Conservation (phyloP, 2,113 vertebrate genomes). For the Rhinogobius similis region DNA sequence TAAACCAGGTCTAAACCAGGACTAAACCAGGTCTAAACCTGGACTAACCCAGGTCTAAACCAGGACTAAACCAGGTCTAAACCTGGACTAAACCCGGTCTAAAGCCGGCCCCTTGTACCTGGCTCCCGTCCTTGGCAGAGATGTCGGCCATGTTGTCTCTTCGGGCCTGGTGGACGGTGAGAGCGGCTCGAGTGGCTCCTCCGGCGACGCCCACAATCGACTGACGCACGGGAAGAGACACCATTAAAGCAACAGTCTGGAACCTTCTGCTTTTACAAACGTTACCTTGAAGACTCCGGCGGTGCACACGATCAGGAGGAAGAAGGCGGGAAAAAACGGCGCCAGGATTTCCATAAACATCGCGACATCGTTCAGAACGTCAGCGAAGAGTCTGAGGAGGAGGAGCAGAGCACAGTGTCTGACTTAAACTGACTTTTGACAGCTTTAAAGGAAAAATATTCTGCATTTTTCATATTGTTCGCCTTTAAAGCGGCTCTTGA, state of each 20-base stretch:
- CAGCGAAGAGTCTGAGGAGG: conserved; percentile 83
- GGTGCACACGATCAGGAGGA: conserved; percentile 81
- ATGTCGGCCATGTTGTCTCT: conserved; percentile 94
- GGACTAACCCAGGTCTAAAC: too few species aligned
- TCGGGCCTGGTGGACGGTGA: conserved; percentile 89
- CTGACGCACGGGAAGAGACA: conserved; percentile 72
- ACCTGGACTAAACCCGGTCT: too few species aligned
- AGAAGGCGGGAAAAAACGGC: conserved; percentile 79
- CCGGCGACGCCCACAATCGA: conserved; percentile 90
- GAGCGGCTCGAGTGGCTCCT: conserved; percentile 88
- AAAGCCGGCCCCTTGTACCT: conserved; percentile 69
- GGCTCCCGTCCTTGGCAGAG: conserved; percentile 90
- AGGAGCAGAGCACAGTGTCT: background rate
- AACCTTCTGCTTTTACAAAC: too few species aligned
- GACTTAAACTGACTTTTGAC: too few species aligned
- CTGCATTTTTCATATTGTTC: too few species aligned
- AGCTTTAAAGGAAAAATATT: too few species aligned
- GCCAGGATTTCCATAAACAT: conserved; percentile 90
- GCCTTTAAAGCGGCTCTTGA: too few species aligned
- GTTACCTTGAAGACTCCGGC: conserved; percentile 88
- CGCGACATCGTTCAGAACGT: conserved; percentile 85
- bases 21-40: too few species aligned
- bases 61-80: too few species aligned
- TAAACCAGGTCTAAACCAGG: too few species aligned
- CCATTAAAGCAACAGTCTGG: background rate